These are phyloP conservation scores for Aplidium turbinatum DNA, from an alignment of 23 tunicate species.

Conservation along the genomic window DNA sequence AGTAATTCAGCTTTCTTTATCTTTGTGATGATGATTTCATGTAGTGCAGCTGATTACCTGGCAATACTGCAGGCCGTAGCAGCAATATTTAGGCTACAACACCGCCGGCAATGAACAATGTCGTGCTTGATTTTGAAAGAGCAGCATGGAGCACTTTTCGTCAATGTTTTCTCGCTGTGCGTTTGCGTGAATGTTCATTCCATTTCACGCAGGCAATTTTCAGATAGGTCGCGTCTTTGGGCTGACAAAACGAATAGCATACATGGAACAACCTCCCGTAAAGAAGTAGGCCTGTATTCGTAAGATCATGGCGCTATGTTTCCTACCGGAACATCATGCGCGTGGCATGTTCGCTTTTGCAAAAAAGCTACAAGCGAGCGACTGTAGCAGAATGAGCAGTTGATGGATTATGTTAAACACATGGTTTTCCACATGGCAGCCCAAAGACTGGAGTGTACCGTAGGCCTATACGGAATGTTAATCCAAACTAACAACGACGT, in stretches of 20 bases:
- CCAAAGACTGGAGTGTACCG: background rate
- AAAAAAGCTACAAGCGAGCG: background rate
- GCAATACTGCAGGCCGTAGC: background rate
- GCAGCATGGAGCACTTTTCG: background rate
- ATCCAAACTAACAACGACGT: conserved; percentile 6
- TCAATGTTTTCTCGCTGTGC: background rate
- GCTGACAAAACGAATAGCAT: too few species aligned
- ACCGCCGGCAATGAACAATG: background rate
- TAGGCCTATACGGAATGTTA: background rate
- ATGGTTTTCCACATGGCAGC: background rate
- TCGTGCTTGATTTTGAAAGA: background rate
- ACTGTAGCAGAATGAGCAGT: background rate
- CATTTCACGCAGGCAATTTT: background rate
- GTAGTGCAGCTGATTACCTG: background rate
- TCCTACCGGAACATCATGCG: background rate
- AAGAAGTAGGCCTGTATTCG: background rate
- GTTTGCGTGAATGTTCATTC: background rate
- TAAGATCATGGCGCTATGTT: background rate
- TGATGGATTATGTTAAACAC: background rate
- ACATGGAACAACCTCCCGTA: too few species aligned
- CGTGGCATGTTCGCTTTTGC: background rate
- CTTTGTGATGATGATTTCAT: background rate
- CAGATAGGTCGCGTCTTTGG: background rate
- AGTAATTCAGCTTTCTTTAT: background rate
- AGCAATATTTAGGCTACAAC: background rate